These are phyloP conservation scores for Campopleginae sp. DNA, from an alignment of 2,888 invertebrate species.

Conservation along the genomic window DNA sequence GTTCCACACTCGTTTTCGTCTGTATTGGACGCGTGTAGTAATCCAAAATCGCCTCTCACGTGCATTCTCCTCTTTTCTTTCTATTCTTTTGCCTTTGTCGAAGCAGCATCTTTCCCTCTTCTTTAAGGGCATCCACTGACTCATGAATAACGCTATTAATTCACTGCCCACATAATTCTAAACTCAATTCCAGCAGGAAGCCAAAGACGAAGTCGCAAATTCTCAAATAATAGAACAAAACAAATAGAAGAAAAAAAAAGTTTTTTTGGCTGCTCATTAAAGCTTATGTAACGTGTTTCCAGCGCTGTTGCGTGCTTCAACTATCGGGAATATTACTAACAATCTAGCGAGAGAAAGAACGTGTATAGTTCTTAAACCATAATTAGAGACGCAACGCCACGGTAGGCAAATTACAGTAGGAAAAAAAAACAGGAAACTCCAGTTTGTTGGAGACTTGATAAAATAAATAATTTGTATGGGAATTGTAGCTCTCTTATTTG, in stretches of 20 bases:
- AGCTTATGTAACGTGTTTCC: constrained; percentile 37
- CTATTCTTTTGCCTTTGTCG: constrained; percentile 16
- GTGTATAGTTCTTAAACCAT: background rate
- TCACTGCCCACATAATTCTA: constrained; percentile 70
- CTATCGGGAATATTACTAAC: constrained; percentile 15
- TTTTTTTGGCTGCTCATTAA: constrained; percentile 17
- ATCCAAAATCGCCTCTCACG: constrained; percentile 20
- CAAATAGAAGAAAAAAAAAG: background rate
- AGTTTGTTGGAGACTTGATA: constrained; percentile 74
- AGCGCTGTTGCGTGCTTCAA: constrained; percentile 13
- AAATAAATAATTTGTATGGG: constrained; percentile 80
- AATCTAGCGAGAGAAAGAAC: background rate
- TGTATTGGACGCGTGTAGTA: constrained; percentile 22
- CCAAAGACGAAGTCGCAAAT: constrained; percentile 47
- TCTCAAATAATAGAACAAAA: too few relatives aligned
- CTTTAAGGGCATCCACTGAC: constrained; percentile 75
- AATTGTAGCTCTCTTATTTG: constrained; percentile 71
- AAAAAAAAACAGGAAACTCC: constrained; percentile 1
- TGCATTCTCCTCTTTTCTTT: constrained; percentile 29
- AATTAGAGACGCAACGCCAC: background rate
- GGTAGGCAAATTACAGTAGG: background rate
- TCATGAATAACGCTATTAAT: constrained; percentile 84
- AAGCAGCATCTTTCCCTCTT: constrained; percentile 58
- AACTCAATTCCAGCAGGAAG: constrained; percentile 64
- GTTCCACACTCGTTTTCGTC: constrained; percentile 29